These are phyloP conservation scores for Drosophila tsacasi DNA, from an alignment of 1,140 invertebrate species.

Conservation along the genomic window DNA sequence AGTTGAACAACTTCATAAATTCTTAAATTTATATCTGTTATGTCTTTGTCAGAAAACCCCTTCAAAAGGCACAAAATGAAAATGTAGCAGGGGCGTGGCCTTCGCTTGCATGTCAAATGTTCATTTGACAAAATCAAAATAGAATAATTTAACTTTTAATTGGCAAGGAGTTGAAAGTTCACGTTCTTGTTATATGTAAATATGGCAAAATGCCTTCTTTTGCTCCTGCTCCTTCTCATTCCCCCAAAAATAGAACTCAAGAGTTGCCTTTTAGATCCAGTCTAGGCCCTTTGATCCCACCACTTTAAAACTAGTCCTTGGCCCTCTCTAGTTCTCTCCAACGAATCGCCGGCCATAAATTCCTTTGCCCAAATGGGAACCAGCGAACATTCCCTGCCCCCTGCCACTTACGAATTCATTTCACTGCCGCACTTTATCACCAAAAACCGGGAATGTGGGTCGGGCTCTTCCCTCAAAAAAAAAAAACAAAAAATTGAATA, in stretches of 20 bases:
- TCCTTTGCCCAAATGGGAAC: conserved; percentile 64
- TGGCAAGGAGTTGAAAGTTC: conserved; percentile 65
- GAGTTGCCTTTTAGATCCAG: conserved; percentile 7
- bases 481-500: conserved; percentile 61
- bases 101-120: conserved; percentile 61
- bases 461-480: conserved; percentile 4
- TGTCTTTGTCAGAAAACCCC: background rate
- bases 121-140: conserved; percentile 75
- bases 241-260: conserved; percentile 12
- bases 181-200: conserved; percentile 58
- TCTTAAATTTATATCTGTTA: conserved; percentile 11
- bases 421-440: conserved; percentile 73
- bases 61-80: background rate
- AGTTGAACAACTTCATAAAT: background rate
- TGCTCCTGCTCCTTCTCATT: background rate
- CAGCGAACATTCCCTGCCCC: conserved; percentile 58
- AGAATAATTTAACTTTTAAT: conserved; percentile 81
- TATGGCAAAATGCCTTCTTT: conserved; percentile 24
- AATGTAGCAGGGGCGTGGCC: conserved; percentile 8
- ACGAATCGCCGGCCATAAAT: conserved; percentile 66
- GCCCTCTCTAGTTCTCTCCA: conserved; percentile 7
- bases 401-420: conserved; percentile 76
- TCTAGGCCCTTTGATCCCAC: conserved; percentile 24
- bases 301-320: conserved; percentile 32
- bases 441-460: conserved; percentile 24